Base-by-base conservation (phyloP, 2,113 vertebrate species). In the Scophthalmus maximus region DNA sequence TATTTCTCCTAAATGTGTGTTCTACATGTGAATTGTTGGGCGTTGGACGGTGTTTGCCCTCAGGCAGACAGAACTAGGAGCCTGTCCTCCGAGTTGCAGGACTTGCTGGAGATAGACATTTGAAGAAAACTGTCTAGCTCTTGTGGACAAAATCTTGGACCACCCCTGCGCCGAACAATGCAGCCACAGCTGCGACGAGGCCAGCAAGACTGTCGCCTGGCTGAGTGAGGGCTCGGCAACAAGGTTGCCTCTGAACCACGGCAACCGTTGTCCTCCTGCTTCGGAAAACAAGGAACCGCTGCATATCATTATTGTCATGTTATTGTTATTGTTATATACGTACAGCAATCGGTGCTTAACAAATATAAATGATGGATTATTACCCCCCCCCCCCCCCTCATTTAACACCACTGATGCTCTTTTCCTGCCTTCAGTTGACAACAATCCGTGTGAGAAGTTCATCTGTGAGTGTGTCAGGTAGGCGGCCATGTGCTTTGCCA, bases 391-490 rank as follows among this genome's bases (percentile, higher is more conserved):
- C 51, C 26, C n/a, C n/a, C n/a, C n/a, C n/a, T n/a, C n/a, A n/a
- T n/a, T n/a, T 30, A 53, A 53, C 26, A 1, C 8, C 26, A 30
- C n/a, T 6, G 11, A 20, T 23, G 20, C 32, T 23, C 11, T 61
- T 10, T 26, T 26, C 34, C n/a, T 17, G 5, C 25, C 25, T 67
- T 18, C 74, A 96, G 95, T 26, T 10, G 2, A 65, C 1, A 95
- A 94, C 66, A 0, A 73, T 0, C 49, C 34, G 0, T 96, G 95
- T 10, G 58, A 91, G 36, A 38, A 5, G 29, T 95, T 95, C 76
- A 66, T 96, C 86, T 97, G 95, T 44, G 87, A 95, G 50, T 96
- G 95, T 2, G 95, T 96, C 91, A 92, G 92, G 2, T 0, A 23
- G 0, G 95, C 95, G 0, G 93, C 95, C 79, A 81, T 72, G 14